A percentile compares a stretch with the other conserved stretches of the same genome.
phyloP scores from a whole-genome alignment of 2,888 invertebrate genomes.

The Criorhina ranunculi region DNA sequence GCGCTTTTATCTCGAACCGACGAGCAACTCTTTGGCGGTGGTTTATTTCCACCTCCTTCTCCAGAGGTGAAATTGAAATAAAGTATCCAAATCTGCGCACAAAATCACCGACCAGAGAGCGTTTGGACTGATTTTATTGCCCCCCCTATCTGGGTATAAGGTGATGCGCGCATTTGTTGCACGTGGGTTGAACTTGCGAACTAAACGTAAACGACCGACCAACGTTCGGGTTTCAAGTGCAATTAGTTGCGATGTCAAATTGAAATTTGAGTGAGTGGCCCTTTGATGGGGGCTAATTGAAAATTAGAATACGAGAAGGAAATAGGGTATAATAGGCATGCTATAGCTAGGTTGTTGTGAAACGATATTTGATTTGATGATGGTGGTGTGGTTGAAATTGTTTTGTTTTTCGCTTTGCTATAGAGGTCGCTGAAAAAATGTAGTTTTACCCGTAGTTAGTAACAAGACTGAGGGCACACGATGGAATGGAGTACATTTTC shows the following conservation, averaged over 20 bases:
- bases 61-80: constrained; percentile 75
- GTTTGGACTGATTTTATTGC: constrained; percentile 63
- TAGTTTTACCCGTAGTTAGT: too few species aligned
- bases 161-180: constrained; percentile 45
- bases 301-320: constrained; percentile 44
- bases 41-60: constrained; percentile 74
- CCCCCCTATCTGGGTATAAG: constrained; percentile 25
- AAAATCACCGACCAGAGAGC: constrained; percentile 61
- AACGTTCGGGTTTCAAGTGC: constrained; percentile 28
- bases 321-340: constrained; percentile 28
- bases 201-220: constrained; percentile 43
- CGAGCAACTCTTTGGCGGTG: constrained; percentile 72
- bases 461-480: too few species aligned
- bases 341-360: neutral
- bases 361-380: neutral
- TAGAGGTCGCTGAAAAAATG: neutral
- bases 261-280: constrained; percentile 43
- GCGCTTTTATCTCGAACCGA: constrained; percentile 82
- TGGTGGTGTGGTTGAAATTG: neutral
- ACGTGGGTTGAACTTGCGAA: constrained; percentile 49
- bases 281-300: constrained; percentile 57
- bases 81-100: constrained; percentile 72
- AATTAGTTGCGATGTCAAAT: constrained; percentile 68
- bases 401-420: neutral
- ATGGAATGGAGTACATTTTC: too few species aligned